Evolutionary conservation across 1,140 invertebrate species (phyloP).

Genomic region (Telenomus remus): DNA sequence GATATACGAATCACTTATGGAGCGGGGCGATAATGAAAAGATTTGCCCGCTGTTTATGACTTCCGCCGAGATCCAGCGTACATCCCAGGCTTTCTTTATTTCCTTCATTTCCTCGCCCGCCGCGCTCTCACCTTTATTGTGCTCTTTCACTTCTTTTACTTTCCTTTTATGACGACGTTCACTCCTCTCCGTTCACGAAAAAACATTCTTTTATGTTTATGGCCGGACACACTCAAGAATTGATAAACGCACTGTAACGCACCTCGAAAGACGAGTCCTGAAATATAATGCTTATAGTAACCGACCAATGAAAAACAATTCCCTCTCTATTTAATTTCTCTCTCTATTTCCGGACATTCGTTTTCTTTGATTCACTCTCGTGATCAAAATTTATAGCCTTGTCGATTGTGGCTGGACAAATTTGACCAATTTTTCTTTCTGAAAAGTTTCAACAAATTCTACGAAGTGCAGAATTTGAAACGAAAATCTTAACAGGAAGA

Average conservation of each 20-base stretch:
- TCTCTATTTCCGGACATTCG: background rate
- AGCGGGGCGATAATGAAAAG: conserved; percentile 73
- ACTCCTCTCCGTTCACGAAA: conserved; percentile 29
- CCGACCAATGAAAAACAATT: conserved; percentile 5
- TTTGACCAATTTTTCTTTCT: too few species aligned
- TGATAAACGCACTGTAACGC: conserved; percentile 35
- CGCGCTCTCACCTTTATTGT: conserved; percentile 19
- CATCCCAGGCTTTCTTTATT: conserved; percentile 49
- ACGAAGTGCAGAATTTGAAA: too few species aligned
- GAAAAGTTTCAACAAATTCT: too few species aligned
- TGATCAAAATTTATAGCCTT: too few species aligned
- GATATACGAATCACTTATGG: conserved; percentile 75
- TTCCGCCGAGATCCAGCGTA: conserved; percentile 59
- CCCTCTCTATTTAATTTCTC: background rate
- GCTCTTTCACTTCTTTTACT: conserved; percentile 43
- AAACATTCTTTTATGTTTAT: conserved; percentile 43
- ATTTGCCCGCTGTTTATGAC: conserved; percentile 73
- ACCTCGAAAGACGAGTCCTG: conserved; percentile 9
- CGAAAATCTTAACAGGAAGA: background rate
- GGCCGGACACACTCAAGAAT: conserved; percentile 29
- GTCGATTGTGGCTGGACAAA: too few species aligned
- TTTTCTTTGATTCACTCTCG: background rate
- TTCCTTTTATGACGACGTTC: conserved; percentile 51
- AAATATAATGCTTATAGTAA: conserved; percentile 15
- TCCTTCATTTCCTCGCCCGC: conserved; percentile 25